A percentile compares a stretch with the other conserved stretches of the same genome.
Evolutionary conservation across 2,113 vertebrate genomes (phyloP).

Genomic region (Hemichromis elongatus): DNA sequence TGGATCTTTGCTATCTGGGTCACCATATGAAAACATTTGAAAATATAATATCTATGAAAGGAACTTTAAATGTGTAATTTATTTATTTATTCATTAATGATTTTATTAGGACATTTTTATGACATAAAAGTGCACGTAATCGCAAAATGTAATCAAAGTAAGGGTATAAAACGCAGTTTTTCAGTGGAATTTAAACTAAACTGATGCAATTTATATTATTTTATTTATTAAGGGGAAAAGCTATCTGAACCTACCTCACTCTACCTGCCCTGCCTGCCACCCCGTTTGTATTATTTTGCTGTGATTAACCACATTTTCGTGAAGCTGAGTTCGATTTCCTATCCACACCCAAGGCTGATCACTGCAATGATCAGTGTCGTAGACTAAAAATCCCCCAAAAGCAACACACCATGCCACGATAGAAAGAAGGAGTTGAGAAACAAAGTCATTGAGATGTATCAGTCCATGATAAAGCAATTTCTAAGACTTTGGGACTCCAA

Average conservation of each 20-base stretch:
- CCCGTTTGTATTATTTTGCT: neutral
- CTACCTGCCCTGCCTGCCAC: neutral
- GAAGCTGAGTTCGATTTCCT: neutral
- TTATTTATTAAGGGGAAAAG: neutral
- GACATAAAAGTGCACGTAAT: neutral
- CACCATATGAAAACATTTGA: neutral
- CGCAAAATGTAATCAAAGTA: neutral
- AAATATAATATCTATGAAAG: neutral
- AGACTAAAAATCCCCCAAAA: neutral
- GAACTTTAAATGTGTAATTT: neutral
- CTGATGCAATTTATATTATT: neutral
- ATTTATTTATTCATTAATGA: neutral
- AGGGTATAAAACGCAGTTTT: neutral
- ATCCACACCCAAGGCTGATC: neutral
- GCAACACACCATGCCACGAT: neutral
- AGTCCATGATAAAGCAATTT: neutral
- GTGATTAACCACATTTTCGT: neutral
- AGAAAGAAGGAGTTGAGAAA: neutral
- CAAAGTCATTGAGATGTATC: neutral
- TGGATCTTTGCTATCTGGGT: no score
- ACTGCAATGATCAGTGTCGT: neutral
- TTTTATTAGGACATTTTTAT: neutral
- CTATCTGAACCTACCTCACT: neutral
- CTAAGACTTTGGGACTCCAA: neutral
- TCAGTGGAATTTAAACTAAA: neutral